Evolutionary conservation across 1,140 invertebrate species (phyloP).

Genomic region (Prorops nasuta): DNA sequence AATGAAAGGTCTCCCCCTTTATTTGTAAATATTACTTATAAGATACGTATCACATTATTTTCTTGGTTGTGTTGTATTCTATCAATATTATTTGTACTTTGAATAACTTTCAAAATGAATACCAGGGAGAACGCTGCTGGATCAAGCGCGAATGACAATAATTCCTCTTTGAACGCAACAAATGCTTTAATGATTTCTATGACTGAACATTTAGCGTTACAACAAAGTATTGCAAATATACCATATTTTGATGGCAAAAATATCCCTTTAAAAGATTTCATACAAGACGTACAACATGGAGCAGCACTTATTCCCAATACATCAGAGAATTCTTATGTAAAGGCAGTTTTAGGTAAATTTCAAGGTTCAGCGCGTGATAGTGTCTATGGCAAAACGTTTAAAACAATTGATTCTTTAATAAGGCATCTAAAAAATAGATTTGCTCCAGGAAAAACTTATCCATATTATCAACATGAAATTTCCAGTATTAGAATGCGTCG

Average conservation of each 20-base stretch:
- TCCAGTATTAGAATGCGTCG: background rate
- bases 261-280: background rate
- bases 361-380: background rate
- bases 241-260: background rate
- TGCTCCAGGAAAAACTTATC: background rate
- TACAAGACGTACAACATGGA: background rate
- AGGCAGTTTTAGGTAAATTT: background rate
- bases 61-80: no score
- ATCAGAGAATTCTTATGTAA: background rate
- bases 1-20: no score
- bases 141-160: background rate
- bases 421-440: background rate
- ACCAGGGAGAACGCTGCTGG: no score
- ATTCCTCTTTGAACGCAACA: background rate
- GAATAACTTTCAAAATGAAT: no score
- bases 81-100: no score
- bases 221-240: background rate
- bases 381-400: background rate
- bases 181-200: background rate
- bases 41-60: no score
- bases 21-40: no score
- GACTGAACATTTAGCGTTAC: background rate
- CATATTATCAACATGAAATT: slow-evolving; percentile 1
- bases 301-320: background rate
- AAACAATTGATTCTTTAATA: background rate